phyloP scores from a whole-genome alignment of 2,888 invertebrate species.

The Scotopteryx bipunctaria region DNA sequence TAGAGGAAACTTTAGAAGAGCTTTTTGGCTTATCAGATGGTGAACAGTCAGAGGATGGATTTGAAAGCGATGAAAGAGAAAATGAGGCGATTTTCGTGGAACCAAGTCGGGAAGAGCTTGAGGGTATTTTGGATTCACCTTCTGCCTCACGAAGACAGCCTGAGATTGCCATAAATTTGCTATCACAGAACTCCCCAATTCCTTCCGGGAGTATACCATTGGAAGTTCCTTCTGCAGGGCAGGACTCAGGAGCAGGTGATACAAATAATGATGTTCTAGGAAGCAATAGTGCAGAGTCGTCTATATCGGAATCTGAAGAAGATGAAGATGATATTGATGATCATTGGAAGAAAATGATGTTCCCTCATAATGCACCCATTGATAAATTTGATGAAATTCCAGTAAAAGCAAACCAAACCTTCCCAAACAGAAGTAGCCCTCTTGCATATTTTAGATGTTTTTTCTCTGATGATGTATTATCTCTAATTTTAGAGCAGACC shows the following conservation, averaged over 20 bases:
- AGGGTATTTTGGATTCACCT: slow-evolving; percentile 27
- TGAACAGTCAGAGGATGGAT: slow-evolving; percentile 27
- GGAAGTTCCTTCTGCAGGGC: slow-evolving; percentile 20
- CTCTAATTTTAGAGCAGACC: slow-evolving; percentile 30
- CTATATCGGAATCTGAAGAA: slow-evolving; percentile 20
- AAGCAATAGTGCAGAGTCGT: slow-evolving; percentile 22
- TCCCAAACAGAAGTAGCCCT: slow-evolving; percentile 27
- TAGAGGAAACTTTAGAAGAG: slow-evolving; percentile 25
- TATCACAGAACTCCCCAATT: slow-evolving; percentile 19
- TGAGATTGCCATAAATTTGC: slow-evolving; percentile 24
- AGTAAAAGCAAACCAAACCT: slow-evolving; percentile 21
- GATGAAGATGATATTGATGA: slow-evolving; percentile 28
- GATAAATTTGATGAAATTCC: slow-evolving; percentile 29
- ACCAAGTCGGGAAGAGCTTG: slow-evolving; percentile 21
- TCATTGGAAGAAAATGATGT: slow-evolving; percentile 28
- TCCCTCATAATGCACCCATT: slow-evolving; percentile 26
- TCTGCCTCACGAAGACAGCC: slow-evolving; percentile 23
- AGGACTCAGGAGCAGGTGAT: slow-evolving; percentile 24
- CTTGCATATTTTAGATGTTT: slow-evolving; percentile 25
- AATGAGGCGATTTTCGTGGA: slow-evolving; percentile 27
- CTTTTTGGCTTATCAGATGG: no score
- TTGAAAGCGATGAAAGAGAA: slow-evolving; percentile 27
- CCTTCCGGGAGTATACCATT: slow-evolving; percentile 21
- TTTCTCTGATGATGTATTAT: slow-evolving; percentile 27
- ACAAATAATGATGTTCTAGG: slow-evolving; percentile 14